These are phyloP conservation scores for Musca domestica DNA, from an alignment of 1,140 invertebrate species.

Conservation along the genomic window DNA sequence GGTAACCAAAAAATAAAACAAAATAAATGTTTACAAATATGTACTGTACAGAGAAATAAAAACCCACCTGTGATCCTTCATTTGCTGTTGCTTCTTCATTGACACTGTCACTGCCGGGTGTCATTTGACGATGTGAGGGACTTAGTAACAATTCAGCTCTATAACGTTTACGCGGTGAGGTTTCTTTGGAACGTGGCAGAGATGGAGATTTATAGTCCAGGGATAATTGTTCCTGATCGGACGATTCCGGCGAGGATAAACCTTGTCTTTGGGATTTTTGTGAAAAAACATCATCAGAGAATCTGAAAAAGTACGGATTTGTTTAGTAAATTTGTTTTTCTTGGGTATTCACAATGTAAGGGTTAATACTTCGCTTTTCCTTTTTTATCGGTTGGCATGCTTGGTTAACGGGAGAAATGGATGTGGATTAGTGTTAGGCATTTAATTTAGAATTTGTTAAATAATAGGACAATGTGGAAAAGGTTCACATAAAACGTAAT, in stretches of 20 bases:
- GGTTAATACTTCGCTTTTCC: too few relatives aligned
- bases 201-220: constrained; percentile 25
- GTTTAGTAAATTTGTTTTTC: too few relatives aligned
- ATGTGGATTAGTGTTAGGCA: too few relatives aligned
- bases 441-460: too few relatives aligned
- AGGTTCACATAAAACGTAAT: too few relatives aligned
- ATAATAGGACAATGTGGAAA: too few relatives aligned
- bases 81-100: constrained; percentile 27
- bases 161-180: constrained; percentile 42
- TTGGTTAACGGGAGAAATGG: too few relatives aligned
- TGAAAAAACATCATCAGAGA: constrained; percentile 69
- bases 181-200: constrained; percentile 31
- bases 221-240: constrained; percentile 42
- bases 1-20: background rate
- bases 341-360: too few relatives aligned
- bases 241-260: constrained; percentile 37
- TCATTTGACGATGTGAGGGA: constrained; percentile 49
- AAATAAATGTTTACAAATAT: background rate
- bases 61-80: constrained; percentile 24
- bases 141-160: constrained; percentile 43
- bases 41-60: background rate
- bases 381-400: too few relatives aligned
- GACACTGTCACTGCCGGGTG: constrained; percentile 36
- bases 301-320: constrained; percentile 47
- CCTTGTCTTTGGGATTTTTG: constrained; percentile 60